These are phyloP conservation scores for Melieria omissa DNA, from an alignment of 2,888 invertebrate species.

Conservation along the genomic window DNA sequence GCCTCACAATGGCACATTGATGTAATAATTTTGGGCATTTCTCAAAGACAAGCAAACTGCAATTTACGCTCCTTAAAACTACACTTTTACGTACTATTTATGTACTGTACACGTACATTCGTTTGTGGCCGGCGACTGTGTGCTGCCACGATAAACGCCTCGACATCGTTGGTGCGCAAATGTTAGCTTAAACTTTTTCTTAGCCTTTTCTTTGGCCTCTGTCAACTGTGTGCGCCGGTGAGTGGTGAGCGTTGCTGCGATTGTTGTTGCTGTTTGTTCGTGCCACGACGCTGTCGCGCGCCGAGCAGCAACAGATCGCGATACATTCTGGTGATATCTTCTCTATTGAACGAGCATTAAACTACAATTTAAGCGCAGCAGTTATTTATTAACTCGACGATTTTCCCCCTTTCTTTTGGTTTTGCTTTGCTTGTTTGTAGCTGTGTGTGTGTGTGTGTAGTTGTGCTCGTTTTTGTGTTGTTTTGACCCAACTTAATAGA, in stretches of 20 bases:
- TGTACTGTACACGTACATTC: too few relatives aligned
- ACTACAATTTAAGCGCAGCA: constrained; percentile 28
- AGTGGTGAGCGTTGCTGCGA: too few relatives aligned
- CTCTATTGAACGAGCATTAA: constrained; percentile 36
- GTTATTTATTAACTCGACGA: constrained; percentile 33
- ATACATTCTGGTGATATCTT: constrained; percentile 35
- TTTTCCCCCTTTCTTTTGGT: constrained; percentile 7
- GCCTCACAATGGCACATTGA: not conserved
- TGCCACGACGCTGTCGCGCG: constrained; percentile 11
- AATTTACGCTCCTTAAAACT: not conserved
- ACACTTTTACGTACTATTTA: too few relatives aligned
- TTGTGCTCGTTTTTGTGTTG: constrained; percentile 49
- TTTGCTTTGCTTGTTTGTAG: constrained; percentile 11
- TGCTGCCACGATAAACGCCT: too few relatives aligned
- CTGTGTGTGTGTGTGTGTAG: not conserved
- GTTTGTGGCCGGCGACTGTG: too few relatives aligned
- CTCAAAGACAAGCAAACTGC: not conserved
- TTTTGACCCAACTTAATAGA: constrained; percentile 69
- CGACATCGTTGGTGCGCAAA: too few relatives aligned
- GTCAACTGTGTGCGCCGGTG: too few relatives aligned
- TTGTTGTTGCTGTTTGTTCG: too few relatives aligned
- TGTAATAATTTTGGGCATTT: constrained; percentile 1
- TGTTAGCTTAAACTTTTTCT: too few relatives aligned
- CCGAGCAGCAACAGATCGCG: constrained; percentile 20
- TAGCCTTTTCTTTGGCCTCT: too few relatives aligned